Evolutionary conservation across 1,140 invertebrate genomes (phyloP).

Genomic region (Atta cephalotes): DNA sequence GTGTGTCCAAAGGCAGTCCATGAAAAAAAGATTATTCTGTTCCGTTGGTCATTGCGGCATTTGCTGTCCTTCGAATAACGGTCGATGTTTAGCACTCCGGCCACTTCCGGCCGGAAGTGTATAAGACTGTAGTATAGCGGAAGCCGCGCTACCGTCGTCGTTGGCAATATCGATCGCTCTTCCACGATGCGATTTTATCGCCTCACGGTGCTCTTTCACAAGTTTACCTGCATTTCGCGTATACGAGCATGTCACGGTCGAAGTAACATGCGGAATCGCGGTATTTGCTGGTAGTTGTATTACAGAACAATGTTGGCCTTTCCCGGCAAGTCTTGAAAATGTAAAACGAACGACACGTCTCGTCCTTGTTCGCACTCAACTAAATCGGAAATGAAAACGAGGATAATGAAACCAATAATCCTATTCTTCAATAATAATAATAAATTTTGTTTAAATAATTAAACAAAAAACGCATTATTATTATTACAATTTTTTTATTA

Average conservation of each 20-base stretch:
- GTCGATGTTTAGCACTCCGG: constrained; percentile 31
- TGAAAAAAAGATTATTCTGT: background rate
- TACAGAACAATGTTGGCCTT: background rate
- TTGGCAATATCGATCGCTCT: constrained; percentile 69
- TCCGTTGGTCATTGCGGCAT: background rate
- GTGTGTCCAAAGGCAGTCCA: background rate
- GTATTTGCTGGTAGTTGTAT: background rate
- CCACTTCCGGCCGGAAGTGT: constrained; percentile 70
- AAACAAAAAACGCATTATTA: background rate
- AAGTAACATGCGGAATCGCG: constrained; percentile 32
- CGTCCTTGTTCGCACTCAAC: background rate
- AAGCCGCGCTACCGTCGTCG: constrained; percentile 40
- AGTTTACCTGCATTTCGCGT: constrained; percentile 24
- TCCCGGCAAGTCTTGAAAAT: background rate
- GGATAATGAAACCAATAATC: background rate
- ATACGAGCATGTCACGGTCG: background rate
- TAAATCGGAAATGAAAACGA: background rate
- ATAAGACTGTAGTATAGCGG: constrained; percentile 62
- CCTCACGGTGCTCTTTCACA: constrained; percentile 18
- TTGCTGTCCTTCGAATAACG: background rate
- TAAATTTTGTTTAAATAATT: background rate
- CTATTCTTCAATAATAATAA: too few species aligned
- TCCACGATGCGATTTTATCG: constrained; percentile 44
- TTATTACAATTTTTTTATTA: background rate
- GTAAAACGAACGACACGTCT: background rate